Evolutionary conservation across 2,113 vertebrate species (phyloP).

Genomic region (Zosterops borbonicus): DNA sequence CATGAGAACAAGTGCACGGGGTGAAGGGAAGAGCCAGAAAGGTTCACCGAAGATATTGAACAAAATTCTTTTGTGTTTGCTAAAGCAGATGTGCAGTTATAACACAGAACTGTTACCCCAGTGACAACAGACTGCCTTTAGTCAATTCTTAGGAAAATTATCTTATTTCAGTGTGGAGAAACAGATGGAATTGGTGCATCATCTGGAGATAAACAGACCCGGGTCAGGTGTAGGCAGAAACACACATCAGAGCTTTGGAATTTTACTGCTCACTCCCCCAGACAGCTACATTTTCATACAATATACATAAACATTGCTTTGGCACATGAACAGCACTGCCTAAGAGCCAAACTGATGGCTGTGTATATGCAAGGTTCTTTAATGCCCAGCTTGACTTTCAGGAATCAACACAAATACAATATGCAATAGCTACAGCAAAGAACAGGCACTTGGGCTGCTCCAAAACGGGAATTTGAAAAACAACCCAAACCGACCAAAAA

Average conservation of each 20-base stretch:
- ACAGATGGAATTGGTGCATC: not conserved
- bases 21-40: too few relatives aligned
- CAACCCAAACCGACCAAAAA: not conserved
- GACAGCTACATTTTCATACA: not conserved
- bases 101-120: not conserved
- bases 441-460: not conserved
- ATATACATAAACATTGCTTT: not conserved
- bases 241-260: not conserved
- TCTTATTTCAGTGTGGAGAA: not conserved
- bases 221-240: not conserved
- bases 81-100: not conserved
- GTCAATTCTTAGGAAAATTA: not conserved
- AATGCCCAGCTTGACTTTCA: not conserved
- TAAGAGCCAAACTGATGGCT: not conserved
- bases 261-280: not conserved
- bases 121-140: not conserved
- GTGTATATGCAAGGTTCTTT: too few relatives aligned
- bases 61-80: not conserved
- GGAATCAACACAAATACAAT: not conserved
- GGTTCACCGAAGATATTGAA: not conserved
- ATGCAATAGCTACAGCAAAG: not conserved
- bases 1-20: not conserved
- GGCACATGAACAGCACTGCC: not conserved
- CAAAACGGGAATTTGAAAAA: not conserved
- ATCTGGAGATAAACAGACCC: conserved; percentile 5